A percentile compares a stretch with the other conserved stretches of the same genome.
Evolutionary conservation across 2,888 invertebrate genomes (phyloP).

Genomic region (Deilephila elpenor): DNA sequence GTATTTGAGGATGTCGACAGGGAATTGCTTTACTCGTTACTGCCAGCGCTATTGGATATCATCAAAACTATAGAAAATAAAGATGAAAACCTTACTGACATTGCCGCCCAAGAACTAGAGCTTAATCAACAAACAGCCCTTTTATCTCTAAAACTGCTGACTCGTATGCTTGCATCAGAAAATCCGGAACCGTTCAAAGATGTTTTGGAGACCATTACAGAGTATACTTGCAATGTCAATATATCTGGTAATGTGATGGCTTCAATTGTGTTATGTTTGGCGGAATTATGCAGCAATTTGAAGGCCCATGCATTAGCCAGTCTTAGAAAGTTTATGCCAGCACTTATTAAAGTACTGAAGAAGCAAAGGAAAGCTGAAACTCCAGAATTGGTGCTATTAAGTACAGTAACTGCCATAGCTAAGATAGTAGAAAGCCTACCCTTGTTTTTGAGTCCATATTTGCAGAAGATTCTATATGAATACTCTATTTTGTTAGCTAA

Average conservation of each 20-base stretch:
- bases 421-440: slow-evolving; percentile 93
- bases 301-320: slow-evolving; percentile 90
- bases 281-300: slow-evolving; percentile 90
- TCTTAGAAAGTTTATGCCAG: slow-evolving; percentile 92
- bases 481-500: slow-evolving; percentile 85
- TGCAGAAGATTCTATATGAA: slow-evolving; percentile 88
- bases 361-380: slow-evolving; percentile 85
- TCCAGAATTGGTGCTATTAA: slow-evolving; percentile 87
- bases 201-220: slow-evolving; percentile 88
- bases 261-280: slow-evolving; percentile 90
- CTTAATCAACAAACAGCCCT: slow-evolving; percentile 92
- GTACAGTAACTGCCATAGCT: slow-evolving; percentile 90
- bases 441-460: slow-evolving; percentile 93
- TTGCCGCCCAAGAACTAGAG: slow-evolving; percentile 84
- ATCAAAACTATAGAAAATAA: slow-evolving; percentile 81
- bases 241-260: slow-evolving; percentile 87
- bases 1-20: slow-evolving; percentile 84
- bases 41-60: slow-evolving; percentile 86
- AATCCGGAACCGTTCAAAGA: slow-evolving; percentile 89
- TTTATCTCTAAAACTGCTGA: slow-evolving; percentile 92
- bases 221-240: slow-evolving; percentile 81
- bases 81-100: slow-evolving; percentile 58
- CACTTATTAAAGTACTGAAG: slow-evolving; percentile 87
- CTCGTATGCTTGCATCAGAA: slow-evolving; percentile 87
- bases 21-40: slow-evolving; percentile 82